phyloP scores from a whole-genome alignment of 2,888 invertebrate species.

The Limnephilus auricula region DNA sequence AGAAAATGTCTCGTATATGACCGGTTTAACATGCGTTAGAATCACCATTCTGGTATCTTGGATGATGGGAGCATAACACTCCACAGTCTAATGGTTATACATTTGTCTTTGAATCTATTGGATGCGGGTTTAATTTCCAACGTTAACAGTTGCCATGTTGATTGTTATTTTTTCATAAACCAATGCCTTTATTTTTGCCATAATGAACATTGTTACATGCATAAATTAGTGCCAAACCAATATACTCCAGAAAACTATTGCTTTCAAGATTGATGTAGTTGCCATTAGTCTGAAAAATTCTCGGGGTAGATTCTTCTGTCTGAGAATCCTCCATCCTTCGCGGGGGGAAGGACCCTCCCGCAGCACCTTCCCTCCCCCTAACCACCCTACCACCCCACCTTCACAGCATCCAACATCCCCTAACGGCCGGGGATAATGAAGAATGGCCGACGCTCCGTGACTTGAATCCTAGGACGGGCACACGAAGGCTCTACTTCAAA shows the following conservation, averaged over 20 bases:
- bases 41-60: no score
- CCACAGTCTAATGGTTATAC: no score
- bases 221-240: background rate
- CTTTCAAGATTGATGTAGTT: background rate
- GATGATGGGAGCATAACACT: no score
- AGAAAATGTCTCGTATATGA: no score
- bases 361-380: constrained; percentile 68
- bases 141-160: no score
- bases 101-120: no score
- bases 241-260: background rate
- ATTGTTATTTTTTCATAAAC: no score
- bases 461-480: constrained; percentile 68
- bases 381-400: constrained; percentile 66
- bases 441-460: constrained; percentile 73
- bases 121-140: no score
- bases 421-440: constrained; percentile 70
- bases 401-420: constrained; percentile 35
- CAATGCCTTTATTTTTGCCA: no score
- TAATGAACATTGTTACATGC: no score
- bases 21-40: no score
- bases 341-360: constrained; percentile 48
- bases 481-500: background rate
- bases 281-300: background rate
- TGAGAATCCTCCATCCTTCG: constrained; percentile 67
- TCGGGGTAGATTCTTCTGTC: constrained; percentile 68